Conservation (phyloP, 2,113 vertebrate genomes). For the Columba livia region DNA sequence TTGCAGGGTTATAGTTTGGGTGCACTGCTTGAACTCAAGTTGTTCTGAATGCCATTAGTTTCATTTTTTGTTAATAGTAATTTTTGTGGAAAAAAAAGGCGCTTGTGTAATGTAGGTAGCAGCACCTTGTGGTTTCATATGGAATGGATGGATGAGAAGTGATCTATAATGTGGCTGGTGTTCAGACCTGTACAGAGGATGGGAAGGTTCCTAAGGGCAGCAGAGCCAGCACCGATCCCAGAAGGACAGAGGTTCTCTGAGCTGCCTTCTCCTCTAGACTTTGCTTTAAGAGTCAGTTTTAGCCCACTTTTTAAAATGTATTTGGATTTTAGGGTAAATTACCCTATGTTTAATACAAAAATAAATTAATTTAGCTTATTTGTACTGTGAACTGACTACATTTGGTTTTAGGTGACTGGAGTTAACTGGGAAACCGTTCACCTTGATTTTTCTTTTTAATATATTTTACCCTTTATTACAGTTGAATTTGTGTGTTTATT, state of each 20-base stretch:
- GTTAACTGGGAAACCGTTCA: too few relatives aligned
- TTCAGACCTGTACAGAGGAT: background rate
- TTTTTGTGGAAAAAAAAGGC: accelerated
- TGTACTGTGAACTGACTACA: accelerated
- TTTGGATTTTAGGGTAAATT: background rate
- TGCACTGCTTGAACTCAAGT: background rate
- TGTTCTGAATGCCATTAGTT: background rate
- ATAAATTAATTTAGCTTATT: background rate
- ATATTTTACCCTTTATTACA: background rate
- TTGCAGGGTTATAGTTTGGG: background rate
- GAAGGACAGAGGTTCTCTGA: background rate
- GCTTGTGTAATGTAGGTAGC: background rate
- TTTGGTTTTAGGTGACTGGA: background rate
- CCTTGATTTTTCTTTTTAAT: background rate
- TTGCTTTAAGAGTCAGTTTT: background rate
- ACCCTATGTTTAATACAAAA: accelerated
- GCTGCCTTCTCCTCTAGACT: background rate
- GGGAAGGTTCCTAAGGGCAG: too few relatives aligned
- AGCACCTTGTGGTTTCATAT: background rate
- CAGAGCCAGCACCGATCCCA: background rate
- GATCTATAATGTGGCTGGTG: accelerated
- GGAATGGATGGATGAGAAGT: background rate
- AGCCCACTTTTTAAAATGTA: background rate
- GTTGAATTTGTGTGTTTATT: background rate
- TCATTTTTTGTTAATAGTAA: background rate